Conservation (phyloP, 1,140 invertebrate species). For the Pogonomyrmex californicus region DNA sequence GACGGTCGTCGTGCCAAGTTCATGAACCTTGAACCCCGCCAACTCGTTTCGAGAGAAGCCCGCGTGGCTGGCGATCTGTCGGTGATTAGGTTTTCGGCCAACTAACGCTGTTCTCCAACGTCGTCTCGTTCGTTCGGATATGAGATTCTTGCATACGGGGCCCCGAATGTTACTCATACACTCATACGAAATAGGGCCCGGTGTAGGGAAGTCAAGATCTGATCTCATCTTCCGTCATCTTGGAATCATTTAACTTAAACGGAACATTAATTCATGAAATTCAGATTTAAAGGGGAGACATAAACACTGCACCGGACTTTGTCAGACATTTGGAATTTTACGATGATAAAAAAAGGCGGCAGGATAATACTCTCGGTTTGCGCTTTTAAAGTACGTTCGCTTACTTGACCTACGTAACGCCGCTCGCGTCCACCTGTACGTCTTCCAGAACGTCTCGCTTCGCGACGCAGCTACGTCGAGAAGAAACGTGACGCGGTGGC, state of each 20-base stretch:
- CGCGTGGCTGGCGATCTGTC: constrained; percentile 71
- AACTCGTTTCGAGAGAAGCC: constrained; percentile 78
- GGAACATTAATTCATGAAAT: not conserved
- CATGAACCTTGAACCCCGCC: constrained; percentile 82
- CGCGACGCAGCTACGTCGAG: constrained; percentile 17
- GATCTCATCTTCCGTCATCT: not conserved
- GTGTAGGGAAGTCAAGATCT: constrained; percentile 15
- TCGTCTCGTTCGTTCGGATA: not conserved
- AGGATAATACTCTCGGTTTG: not conserved
- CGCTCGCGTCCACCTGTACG: constrained; percentile 7
- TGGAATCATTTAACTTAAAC: not conserved
- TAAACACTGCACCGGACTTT: not conserved
- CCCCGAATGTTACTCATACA: not conserved
- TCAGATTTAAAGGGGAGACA: not conserved
- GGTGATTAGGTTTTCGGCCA: constrained; percentile 70
- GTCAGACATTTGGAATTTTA: not conserved
- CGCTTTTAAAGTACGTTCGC: constrained; percentile 9
- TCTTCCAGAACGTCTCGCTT: constrained; percentile 31
- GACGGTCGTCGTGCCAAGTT: constrained; percentile 81
- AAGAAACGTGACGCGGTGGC: constrained; percentile 47
- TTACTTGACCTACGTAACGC: constrained; percentile 55
- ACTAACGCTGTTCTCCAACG: constrained; percentile 19
- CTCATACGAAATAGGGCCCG: not conserved
- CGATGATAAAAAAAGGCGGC: too few relatives aligned
- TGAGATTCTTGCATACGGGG: not conserved